Percentiles rank a stretch among this genome's conserved stretches.
phyloP scores from a whole-genome alignment of 2,113 vertebrate species.

The Mobula hypostoma region DNA sequence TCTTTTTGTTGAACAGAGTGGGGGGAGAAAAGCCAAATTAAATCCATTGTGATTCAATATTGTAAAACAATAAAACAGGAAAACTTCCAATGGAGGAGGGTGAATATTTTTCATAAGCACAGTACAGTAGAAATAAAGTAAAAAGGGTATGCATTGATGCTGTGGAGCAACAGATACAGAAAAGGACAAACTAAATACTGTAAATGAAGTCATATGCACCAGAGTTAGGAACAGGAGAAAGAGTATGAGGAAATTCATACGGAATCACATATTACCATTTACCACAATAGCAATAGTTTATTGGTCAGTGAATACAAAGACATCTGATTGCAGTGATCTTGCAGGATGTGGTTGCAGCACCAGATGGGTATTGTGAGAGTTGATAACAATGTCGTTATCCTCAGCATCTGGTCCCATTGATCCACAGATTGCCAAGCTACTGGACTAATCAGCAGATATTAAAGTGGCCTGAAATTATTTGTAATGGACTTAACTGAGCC shows the following conservation, averaged over 20 bases:
- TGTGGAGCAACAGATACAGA: background rate
- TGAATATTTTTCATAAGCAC: too few species aligned
- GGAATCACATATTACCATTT: background rate
- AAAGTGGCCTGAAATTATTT: background rate
- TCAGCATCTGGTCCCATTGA: background rate
- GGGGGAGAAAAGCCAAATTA: too few species aligned
- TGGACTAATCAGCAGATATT: background rate
- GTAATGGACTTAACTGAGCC: background rate
- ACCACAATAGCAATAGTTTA: background rate
- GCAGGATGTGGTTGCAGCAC: too few species aligned
- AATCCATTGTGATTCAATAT: too few species aligned
- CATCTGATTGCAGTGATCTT: background rate
- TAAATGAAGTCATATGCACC: background rate
- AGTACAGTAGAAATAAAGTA: background rate
- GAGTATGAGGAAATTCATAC: background rate
- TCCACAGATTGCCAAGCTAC: background rate
- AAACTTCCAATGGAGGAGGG: too few species aligned
- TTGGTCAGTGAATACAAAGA: background rate
- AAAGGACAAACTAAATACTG: background rate
- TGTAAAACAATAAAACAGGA: too few species aligned
- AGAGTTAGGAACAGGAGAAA: background rate
- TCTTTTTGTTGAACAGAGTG: too few species aligned
- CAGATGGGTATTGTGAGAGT: background rate
- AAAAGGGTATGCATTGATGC: background rate
- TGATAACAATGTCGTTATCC: background rate